These are phyloP conservation scores for Callithrix jacchus DNA, from an alignment of 2,113 vertebrate species.

Conservation along the genomic window DNA sequence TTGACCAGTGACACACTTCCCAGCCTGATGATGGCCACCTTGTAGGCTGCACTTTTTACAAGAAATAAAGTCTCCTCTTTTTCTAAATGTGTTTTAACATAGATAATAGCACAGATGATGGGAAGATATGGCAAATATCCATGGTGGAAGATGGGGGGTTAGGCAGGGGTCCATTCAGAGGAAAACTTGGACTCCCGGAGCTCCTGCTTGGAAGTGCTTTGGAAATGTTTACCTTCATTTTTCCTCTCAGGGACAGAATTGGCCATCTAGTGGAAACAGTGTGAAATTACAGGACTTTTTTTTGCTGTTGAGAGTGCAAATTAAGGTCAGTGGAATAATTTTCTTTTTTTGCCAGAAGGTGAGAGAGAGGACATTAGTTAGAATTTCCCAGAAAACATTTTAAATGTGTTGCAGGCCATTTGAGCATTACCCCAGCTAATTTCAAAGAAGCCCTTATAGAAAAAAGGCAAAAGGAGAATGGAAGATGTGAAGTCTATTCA, in stretches of 20 bases:
- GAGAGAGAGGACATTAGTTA: background rate
- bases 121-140: background rate
- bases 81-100: too few relatives aligned
- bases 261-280: background rate
- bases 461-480: background rate
- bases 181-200: too few relatives aligned
- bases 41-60: too few relatives aligned
- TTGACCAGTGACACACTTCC: too few relatives aligned
- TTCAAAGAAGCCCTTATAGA: background rate
- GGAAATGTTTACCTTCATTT: background rate
- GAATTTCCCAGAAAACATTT: background rate
- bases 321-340: background rate
- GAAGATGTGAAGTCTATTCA: background rate
- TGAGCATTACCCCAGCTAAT: background rate
- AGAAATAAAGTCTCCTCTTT: too few relatives aligned
- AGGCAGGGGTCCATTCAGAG: too few relatives aligned
- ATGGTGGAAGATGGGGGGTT: fast-evolving
- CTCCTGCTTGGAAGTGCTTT: background rate
- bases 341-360: conserved; percentile 1
- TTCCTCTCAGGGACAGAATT: fast-evolving
- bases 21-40: too few relatives aligned
- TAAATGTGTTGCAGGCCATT: background rate
- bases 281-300: background rate
- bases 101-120: background rate
- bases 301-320: background rate